Evolutionary conservation across 1,140 invertebrate species (phyloP).

Genomic region (Macrobrachium rosenbergii): DNA sequence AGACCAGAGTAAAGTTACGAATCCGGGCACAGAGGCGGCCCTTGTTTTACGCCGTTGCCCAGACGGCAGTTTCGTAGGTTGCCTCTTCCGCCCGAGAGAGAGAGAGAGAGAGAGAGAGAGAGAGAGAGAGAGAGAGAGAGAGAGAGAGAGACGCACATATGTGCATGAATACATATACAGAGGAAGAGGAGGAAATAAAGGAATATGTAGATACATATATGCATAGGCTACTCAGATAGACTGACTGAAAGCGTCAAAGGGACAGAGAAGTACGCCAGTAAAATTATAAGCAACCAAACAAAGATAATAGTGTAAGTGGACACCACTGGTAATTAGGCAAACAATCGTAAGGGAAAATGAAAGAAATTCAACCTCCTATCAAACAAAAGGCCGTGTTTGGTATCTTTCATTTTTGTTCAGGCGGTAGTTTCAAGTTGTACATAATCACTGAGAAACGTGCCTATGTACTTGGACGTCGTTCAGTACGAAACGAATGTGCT

Average conservation of each 20-base stretch:
- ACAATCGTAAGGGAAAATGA: not conserved
- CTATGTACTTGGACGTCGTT: too few species aligned
- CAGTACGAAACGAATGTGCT: too few species aligned
- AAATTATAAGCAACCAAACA: too few species aligned
- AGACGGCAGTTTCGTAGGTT: not conserved
- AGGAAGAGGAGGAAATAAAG: not conserved
- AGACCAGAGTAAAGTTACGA: slow-evolving; percentile 3
- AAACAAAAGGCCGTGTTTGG: too few species aligned
- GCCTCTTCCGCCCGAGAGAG: not conserved
- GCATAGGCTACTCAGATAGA: not conserved
- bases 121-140: slow-evolving; percentile 6
- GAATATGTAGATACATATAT: not conserved
- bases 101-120: slow-evolving; percentile 1
- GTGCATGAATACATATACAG: not conserved
- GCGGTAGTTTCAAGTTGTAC: too few species aligned
- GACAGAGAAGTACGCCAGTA: too few species aligned
- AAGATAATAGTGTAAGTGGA: too few species aligned
- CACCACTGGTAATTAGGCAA: not conserved
- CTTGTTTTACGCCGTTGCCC: not conserved
- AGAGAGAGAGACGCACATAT: not conserved
- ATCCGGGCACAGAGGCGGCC: not conserved
- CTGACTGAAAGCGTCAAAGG: not conserved
- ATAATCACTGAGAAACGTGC: too few species aligned
- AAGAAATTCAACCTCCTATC: not conserved
- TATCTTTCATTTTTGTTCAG: too few species aligned